Evolutionary conservation across 1,140 invertebrate species (phyloP), one percentile per base, ranked within the genome.

Genomic region (Microplitis mediator): DNA sequence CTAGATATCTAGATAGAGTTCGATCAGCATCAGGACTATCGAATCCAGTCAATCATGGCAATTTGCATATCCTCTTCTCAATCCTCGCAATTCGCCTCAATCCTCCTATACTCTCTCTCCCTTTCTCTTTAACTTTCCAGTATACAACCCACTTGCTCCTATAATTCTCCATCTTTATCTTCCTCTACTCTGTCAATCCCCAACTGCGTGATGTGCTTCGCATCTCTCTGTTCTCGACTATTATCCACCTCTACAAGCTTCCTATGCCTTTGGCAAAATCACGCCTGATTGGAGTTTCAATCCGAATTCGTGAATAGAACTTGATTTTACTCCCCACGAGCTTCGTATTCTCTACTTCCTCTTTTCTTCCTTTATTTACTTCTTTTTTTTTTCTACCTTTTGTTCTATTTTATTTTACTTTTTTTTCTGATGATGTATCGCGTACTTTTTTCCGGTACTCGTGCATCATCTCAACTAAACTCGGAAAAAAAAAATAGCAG

Each of bases 281-380:
- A 80, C 76, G 79, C 77, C 77, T 80, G 81, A 81, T 82, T 80
- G 80, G 76, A 76, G 79, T 81, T 81, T 78, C 76, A 78, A 78
- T 77, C 75, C 74, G 74, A 77, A 80, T 75, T 80, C 80, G 72
- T 82, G 78, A 83, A 84, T 83, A 77, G 81, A 76, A 79, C 78
- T 79, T 84, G 81, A 84, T 82, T 84, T 77, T 76, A 73, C 66
- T 74, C 63, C 14, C 32, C 35, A 39, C n/a, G 39, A 14, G 14
- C 16, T 45, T 54, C 63, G 63, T 50, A 13, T 16, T 9, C 13
- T 35, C 23, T 1, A n/a, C 23, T 13, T n/a, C n/a, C 11, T 13
- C 6, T 11, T 11, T 9, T n/a, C 9, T 4, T 64, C 23, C 13
- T n/a, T 35, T 50, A n/a, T 64, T 61, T 31, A 32, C 16, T 61